Evolutionary conservation across 2,797 vertebrate genomes (phyloP).

Genomic region (Mormyrus proboscirostris): DNA sequence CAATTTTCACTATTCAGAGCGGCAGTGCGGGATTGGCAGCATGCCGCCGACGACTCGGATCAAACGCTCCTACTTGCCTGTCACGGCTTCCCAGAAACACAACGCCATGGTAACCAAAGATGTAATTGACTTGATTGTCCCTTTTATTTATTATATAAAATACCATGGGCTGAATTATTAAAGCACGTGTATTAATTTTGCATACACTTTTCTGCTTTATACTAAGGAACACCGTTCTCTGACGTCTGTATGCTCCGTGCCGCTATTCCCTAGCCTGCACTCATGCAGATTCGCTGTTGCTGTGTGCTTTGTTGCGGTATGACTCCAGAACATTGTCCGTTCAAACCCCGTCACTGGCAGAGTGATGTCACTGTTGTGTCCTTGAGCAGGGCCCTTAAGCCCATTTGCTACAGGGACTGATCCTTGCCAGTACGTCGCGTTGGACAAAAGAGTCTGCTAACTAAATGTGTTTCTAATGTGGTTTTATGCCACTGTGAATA

Average conservation of each 20-base stretch:
- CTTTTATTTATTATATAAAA: slow-evolving; percentile 56
- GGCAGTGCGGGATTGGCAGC: slow-evolving; percentile 39
- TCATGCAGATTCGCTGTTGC: not conserved
- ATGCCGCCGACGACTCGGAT: slow-evolving; percentile 42
- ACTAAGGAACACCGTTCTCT: slow-evolving; percentile 42
- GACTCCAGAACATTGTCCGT: not conserved
- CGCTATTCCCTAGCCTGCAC: not conserved
- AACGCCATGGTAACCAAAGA: slow-evolving; percentile 63
- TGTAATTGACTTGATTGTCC: slow-evolving; percentile 55
- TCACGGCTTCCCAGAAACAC: slow-evolving; percentile 41
- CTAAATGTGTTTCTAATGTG: not conserved
- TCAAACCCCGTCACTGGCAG: not conserved
- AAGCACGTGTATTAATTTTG: slow-evolving; percentile 63
- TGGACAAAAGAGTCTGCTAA: not conserved
- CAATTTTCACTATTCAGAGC: slow-evolving; percentile 42
- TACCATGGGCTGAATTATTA: slow-evolving; percentile 61
- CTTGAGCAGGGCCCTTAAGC: not conserved
- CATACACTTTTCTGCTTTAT: slow-evolving; percentile 50
- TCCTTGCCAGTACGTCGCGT: not conserved
- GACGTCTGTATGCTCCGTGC: slow-evolving; percentile 45
- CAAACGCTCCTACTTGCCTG: slow-evolving; percentile 58
- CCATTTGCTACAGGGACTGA: not conserved
- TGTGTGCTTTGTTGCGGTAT: not conserved
- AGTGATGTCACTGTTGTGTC: not conserved
- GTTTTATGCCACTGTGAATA: not conserved